phyloP scores from a whole-genome alignment of 1,140 invertebrate species.

The Dermatophagoides farinae region DNA sequence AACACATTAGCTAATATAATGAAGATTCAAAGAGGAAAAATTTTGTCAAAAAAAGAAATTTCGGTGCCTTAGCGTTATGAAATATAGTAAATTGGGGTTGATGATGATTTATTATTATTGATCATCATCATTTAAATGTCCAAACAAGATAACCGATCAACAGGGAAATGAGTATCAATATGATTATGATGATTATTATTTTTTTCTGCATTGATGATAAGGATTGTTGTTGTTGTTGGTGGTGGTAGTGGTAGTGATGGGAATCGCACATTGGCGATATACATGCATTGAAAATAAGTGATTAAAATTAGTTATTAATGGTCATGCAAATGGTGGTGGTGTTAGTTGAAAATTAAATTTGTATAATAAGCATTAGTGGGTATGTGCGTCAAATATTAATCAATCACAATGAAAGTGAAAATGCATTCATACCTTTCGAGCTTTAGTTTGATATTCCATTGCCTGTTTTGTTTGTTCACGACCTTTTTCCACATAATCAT shows the following conservation, averaged over 20 bases:
- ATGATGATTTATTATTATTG: background rate
- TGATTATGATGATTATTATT: background rate
- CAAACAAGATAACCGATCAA: background rate
- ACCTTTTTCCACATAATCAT: conserved; percentile 97
- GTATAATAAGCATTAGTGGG: background rate
- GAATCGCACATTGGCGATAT: background rate
- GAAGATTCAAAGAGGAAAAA: too few species aligned
- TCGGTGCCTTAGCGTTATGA: background rate
- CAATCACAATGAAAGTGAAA: background rate
- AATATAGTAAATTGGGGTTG: background rate
- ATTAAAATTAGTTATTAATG: background rate
- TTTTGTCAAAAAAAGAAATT: background rate
- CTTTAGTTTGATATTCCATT: conserved; percentile 97
- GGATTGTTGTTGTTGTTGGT: background rate
- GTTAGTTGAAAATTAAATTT: background rate
- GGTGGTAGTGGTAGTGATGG: background rate
- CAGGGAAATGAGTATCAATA: background rate
- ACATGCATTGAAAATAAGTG: background rate
- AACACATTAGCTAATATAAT: too few species aligned
- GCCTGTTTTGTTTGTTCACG: conserved; percentile 99
- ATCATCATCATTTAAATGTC: background rate
- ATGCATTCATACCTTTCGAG: conserved; percentile 34
- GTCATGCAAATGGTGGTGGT: background rate
- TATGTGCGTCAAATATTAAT: background rate
- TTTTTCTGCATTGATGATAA: background rate